Evolutionary conservation across 2,113 vertebrate species (phyloP), one percentile per base, ranked within the genome.

Genomic region (Hassar affinis): DNA sequence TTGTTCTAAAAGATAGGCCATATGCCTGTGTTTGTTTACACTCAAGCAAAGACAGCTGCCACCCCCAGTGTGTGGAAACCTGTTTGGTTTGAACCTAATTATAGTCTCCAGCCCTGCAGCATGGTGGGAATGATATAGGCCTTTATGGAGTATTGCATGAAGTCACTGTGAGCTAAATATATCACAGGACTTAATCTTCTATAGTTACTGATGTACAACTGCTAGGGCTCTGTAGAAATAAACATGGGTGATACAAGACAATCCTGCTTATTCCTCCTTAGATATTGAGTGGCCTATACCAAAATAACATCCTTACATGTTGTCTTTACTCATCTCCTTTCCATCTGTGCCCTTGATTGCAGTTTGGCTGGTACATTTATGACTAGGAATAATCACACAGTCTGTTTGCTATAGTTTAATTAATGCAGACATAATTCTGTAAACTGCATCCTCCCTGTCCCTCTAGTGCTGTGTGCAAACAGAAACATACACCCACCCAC

Each of bases 41-140:
- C 66, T 90, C 78, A 78, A 89, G 81, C 81, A 81, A 86, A 78
- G 84, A 86, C 87, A 91, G 89, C 90, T 91, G 87, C 85, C 87
- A 83, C 86, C 89, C 86, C 85, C 81, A 80, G 79, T 86, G 77
- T 85, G 51, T 85, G 49, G 69, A 86, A 80, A 76, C 85, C 80
- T 83, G 80, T 87, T 82, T 86, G 68, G 75, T 79, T 88, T 88
- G 80, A 15, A 64, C 33, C 80, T 87, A 88, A 88, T 85, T 86
- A 85, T 88, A 86, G 85, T 61, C 59, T 56, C 22, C 47, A 78
- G 49, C 76, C 77, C 83, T 62, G 35, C 76, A 72, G 85, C 85
- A 84, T 78, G 38, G 42, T 59, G 85, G 57, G 83, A 85, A 85
- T 66, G 69, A 85, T 86, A 77, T 71, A 79, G 78, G 68, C 76